A percentile compares a stretch with the other conserved stretches of the same genome.
Conservation (phyloP, 37 sponge, comb jelly and placozoan genomes). For the Aphrocallistes beatrix region DNA sequence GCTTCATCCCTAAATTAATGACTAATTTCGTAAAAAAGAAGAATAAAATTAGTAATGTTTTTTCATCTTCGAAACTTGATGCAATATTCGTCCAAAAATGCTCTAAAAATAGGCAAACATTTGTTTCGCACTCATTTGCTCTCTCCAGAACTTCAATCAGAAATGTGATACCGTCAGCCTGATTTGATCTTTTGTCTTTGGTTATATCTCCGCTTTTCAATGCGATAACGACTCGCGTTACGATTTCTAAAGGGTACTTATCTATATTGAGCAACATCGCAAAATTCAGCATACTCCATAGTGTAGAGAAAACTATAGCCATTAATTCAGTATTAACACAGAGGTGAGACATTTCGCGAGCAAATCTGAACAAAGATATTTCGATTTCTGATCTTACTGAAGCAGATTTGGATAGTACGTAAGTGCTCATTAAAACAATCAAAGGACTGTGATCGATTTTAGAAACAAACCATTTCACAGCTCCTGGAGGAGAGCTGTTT, state of each 20-base stretch:
- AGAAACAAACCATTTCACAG: not conserved
- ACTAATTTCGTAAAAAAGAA: not conserved
- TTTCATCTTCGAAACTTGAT: not conserved
- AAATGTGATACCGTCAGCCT: not conserved
- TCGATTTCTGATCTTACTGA: not conserved
- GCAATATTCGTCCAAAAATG: not conserved
- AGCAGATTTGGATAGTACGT: not conserved
- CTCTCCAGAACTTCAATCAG: not conserved
- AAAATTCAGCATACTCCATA: not conserved
- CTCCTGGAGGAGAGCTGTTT: not conserved
- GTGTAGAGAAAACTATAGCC: not conserved
- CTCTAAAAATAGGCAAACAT: not conserved
- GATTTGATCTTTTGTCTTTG: not conserved
- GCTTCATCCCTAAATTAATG: not conserved
- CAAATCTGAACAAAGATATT: not conserved
- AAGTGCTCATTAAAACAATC: not conserved
- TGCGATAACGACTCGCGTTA: not conserved
- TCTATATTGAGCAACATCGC: not conserved
- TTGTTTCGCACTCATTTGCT: not conserved
- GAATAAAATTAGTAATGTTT: not conserved
- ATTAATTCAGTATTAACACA: not conserved
- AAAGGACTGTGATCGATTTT: not conserved
- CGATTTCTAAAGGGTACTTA: not conserved
- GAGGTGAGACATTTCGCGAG: slow-evolving; percentile 13
- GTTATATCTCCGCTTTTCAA: not conserved